Base-by-base conservation (phyloP, 2,888 invertebrate genomes). In the Apamea sordens region DNA sequence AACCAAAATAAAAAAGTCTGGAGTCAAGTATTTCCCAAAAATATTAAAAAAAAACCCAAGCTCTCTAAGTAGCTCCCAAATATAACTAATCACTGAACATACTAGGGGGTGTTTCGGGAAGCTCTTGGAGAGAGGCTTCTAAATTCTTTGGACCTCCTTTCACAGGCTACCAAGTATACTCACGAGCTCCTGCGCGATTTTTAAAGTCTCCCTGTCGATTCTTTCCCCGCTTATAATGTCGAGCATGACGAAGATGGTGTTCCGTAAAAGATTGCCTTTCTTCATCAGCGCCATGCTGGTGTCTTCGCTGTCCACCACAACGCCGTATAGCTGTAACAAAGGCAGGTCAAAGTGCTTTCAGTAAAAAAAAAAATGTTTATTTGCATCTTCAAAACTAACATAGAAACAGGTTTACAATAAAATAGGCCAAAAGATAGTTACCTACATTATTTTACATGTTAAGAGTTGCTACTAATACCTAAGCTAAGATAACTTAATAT, bases 241-340 rank as follows among this genome's bases (percentile, higher is more conserved):
- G 86, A 99, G 97, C 36, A 99, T 99, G 82, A 99, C 98, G 92
- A 99, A 98, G 76, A 99, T 99, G 76, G 98, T 98, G 79, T 99
- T 97, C 41, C 97, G 96, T 93, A 98, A 98, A 81, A 99, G 96
- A 87, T 98, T 97, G 0, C 99, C 99, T 81, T 97, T 97, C 95
- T 99, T 98, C 77, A 99, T 97, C 83, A 99, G 96, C 92, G 98
- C 97, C 94, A 99, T 99, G 90, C 98, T 98, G 0, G 99, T 98
- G 73, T 97, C 96, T 92, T 99, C 99, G 98, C n/a, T 98, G 92
- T 99, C 99, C 56, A 99, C 99, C 73, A 99, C 98, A 79, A 99
- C 98, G 96, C 99, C 98, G 95, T 98, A 99, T 44, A 99, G 94
- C 99, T 99, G 89, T 1, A 36, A 64, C 13, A 68, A 15, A 47